These are phyloP conservation scores for Anoplius nigerrimus DNA, from an alignment of 2,888 invertebrate genomes.

Conservation along the genomic window DNA sequence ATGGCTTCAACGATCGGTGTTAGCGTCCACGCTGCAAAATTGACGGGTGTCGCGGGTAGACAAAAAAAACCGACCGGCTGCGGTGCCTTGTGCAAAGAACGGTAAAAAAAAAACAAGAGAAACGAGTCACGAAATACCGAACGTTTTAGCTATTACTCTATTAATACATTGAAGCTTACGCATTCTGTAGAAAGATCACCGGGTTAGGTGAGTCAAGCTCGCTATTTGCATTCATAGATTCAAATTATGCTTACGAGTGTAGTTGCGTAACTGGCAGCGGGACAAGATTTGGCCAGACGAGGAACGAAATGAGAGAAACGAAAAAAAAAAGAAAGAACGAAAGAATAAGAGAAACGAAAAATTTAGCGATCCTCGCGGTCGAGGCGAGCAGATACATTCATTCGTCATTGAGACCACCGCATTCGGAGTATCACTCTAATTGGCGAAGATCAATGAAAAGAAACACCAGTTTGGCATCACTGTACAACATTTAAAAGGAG, in stretches of 20 bases:
- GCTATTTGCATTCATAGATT: constrained; percentile 1
- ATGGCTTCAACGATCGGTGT: too few relatives aligned
- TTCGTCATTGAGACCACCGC: constrained; percentile 60
- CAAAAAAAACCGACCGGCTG: too few relatives aligned
- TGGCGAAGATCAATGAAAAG: constrained; percentile 60
- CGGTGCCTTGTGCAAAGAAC: too few relatives aligned
- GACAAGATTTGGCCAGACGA: not conserved
- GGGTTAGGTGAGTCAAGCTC: constrained; percentile 2
- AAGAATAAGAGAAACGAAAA: not conserved
- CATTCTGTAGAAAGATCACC: constrained; percentile 17
- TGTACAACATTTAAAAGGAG: constrained; percentile 64
- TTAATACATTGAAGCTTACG: constrained; percentile 21
- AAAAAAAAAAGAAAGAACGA: not conserved
- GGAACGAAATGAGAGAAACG: not conserved
- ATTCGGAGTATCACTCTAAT: constrained; percentile 66
- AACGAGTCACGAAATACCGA: not conserved
- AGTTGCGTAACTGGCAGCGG: not conserved
- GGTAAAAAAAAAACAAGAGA: too few relatives aligned
- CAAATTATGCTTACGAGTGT: not conserved
- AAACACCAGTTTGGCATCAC: constrained; percentile 73
- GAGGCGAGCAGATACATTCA: constrained; percentile 32
- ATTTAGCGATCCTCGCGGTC: not conserved
- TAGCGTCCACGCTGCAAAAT: too few relatives aligned
- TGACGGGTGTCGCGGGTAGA: too few relatives aligned
- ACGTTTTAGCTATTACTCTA: not conserved